These are phyloP conservation scores for Leptonema lineaticorne DNA, from an alignment of 1,140 invertebrate species.

Conservation along the genomic window DNA sequence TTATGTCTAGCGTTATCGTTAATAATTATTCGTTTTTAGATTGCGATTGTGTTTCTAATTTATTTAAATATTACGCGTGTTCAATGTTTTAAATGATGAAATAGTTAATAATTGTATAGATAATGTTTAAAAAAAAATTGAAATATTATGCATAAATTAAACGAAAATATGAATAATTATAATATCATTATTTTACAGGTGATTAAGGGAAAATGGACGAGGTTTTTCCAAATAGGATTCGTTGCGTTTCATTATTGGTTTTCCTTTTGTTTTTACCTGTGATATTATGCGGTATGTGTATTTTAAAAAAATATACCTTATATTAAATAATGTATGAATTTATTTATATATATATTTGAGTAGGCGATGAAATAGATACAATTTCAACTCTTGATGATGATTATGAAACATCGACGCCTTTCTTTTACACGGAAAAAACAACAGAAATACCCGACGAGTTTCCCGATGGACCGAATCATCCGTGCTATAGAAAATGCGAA, in stretches of 20 bases:
- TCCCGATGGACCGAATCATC: slow-evolving; percentile 47
- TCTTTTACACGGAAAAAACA: background rate
- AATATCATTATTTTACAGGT: background rate
- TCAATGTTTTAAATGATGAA: too few species aligned
- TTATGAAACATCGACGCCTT: background rate
- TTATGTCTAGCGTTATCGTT: too few species aligned
- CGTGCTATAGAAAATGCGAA: slow-evolving; percentile 54
- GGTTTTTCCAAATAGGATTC: background rate
- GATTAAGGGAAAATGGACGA: background rate
- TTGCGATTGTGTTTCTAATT: too few species aligned
- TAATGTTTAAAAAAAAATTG: too few species aligned
- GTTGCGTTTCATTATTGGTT: background rate
- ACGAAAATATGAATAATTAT: too few species aligned
- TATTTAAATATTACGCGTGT: too few species aligned
- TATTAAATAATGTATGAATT: too few species aligned
- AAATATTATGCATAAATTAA: too few species aligned
- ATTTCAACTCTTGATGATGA: background rate
- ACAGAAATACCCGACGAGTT: slow-evolving; percentile 15
- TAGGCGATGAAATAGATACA: background rate
- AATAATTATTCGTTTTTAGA: too few species aligned
- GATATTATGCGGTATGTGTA: background rate
- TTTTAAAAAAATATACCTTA: too few species aligned
- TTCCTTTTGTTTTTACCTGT: background rate
- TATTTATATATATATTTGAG: too few species aligned
- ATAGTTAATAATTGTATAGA: too few species aligned